Conservation (phyloP, 1,140 invertebrate species). For the Lepidurus apus region DNA sequence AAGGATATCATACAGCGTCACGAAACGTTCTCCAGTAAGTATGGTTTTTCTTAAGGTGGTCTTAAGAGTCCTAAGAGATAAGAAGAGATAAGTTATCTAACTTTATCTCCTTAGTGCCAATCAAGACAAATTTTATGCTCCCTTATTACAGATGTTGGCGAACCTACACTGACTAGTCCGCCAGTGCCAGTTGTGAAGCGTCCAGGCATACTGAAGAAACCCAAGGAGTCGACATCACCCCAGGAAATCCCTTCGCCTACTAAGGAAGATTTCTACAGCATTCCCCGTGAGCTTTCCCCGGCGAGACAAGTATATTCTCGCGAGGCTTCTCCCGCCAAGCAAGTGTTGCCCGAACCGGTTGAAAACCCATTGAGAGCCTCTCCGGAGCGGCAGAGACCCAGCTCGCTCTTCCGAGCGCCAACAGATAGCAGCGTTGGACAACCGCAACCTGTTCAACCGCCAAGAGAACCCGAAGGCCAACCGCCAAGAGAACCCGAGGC, state of each 20-base stretch:
- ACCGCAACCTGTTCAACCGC: not conserved
- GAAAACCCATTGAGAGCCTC: not conserved
- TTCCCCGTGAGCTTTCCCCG: not conserved
- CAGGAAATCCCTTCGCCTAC: constrained; percentile 31
- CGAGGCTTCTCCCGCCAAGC: not conserved
- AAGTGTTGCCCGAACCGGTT: not conserved
- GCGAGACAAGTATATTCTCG: not conserved
- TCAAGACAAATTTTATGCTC: not conserved
- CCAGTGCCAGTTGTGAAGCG: constrained; percentile 28
- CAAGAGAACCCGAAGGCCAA: not conserved
- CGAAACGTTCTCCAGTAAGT: constrained; percentile 22
- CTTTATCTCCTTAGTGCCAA: not conserved
- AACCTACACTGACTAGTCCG: constrained; percentile 23
- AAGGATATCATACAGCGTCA: constrained; percentile 30
- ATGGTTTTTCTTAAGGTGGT: not conserved
- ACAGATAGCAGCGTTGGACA: not conserved
- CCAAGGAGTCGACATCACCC: constrained; percentile 33
- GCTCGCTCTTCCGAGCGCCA: not conserved
- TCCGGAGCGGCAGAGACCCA: not conserved
- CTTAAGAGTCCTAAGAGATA: not conserved
- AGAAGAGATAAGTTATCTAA: not conserved
- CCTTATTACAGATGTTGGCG: not conserved
- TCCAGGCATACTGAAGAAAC: constrained; percentile 38
- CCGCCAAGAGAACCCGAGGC: not conserved
- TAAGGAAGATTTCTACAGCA: constrained; percentile 21